These are phyloP conservation scores for Hippocampus zosterae DNA, from an alignment of 2,113 vertebrate genomes.

Conservation along the genomic window DNA sequence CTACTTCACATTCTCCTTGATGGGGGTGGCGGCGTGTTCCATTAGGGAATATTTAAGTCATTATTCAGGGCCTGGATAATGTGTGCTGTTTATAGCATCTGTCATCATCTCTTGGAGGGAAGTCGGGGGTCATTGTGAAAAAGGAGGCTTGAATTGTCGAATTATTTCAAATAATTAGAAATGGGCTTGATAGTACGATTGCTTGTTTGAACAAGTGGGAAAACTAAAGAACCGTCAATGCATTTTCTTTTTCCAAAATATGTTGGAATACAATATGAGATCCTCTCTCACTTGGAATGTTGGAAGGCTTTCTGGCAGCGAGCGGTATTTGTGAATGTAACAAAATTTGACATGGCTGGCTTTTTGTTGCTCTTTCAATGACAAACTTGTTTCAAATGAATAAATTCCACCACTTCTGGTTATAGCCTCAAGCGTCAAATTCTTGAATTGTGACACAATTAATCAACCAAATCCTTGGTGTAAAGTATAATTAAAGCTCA, in stretches of 20 bases:
- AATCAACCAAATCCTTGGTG: neutral
- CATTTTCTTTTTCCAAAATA: too few species aligned
- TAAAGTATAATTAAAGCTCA: too few species aligned
- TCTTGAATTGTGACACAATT: neutral
- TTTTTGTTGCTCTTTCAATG: neutral
- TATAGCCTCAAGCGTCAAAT: neutral
- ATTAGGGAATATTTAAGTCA: slow-evolving; percentile 43
- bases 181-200: too few species aligned
- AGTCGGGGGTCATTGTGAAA: slow-evolving; percentile 6
- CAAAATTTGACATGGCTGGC: neutral
- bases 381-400: neutral
- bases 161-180: too few species aligned
- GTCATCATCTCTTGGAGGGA: slow-evolving; percentile 39
- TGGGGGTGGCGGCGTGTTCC: slow-evolving; percentile 39
- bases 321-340: neutral
- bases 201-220: too few species aligned
- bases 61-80: slow-evolving; percentile 41
- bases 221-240: too few species aligned
- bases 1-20: slow-evolving; percentile 48
- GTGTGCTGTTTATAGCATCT: slow-evolving; percentile 37
- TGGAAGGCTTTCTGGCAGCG: neutral
- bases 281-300: neutral
- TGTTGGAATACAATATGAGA: neutral
- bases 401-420: neutral
- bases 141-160: too few species aligned